These are phyloP conservation scores for Cotesia chilonis DNA, from an alignment of 1,140 invertebrate species.

Conservation along the genomic window DNA sequence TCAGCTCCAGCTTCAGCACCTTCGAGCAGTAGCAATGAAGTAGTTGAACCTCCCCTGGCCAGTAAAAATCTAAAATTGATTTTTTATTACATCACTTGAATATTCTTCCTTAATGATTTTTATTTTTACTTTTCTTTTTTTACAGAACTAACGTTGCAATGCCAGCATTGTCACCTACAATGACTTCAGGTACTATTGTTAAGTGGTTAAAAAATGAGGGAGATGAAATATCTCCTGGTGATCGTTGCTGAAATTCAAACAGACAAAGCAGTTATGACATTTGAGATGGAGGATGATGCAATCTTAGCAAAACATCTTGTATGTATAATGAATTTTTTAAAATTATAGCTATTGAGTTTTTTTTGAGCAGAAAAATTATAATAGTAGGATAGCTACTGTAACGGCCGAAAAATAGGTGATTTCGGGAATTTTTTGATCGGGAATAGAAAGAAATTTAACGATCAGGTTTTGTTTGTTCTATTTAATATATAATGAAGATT, in stretches of 20 bases:
- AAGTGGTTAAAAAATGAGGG: slow-evolving; percentile 99
- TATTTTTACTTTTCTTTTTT: slow-evolving; percentile 15
- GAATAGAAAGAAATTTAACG: no score
- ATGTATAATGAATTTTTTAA: not conserved
- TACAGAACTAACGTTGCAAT: slow-evolving; percentile 66
- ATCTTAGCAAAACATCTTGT: slow-evolving; percentile 91
- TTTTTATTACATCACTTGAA: not conserved
- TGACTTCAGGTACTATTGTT: slow-evolving; percentile 96
- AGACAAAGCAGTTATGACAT: slow-evolving; percentile 99
- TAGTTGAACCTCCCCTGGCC: slow-evolving; percentile 50
- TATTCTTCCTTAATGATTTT: slow-evolving; percentile 1
- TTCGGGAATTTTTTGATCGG: no score
- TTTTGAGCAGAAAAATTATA: slow-evolving; percentile 3
- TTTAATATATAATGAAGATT: no score
- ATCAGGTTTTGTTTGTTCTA: no score
- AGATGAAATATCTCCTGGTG: slow-evolving; percentile 77
- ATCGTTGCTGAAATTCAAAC: slow-evolving; percentile 99
- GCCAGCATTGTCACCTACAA: slow-evolving; percentile 97
- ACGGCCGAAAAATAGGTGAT: no score
- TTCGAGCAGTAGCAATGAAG: not conserved
- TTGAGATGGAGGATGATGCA: slow-evolving; percentile 98
- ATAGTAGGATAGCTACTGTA: not conserved
- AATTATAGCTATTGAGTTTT: not conserved
- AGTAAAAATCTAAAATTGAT: slow-evolving; percentile 43
- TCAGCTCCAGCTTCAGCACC: not conserved